Conservation (phyloP, 92 coral and sea anemone species). For the Parazoanthus atlanticus region DNA sequence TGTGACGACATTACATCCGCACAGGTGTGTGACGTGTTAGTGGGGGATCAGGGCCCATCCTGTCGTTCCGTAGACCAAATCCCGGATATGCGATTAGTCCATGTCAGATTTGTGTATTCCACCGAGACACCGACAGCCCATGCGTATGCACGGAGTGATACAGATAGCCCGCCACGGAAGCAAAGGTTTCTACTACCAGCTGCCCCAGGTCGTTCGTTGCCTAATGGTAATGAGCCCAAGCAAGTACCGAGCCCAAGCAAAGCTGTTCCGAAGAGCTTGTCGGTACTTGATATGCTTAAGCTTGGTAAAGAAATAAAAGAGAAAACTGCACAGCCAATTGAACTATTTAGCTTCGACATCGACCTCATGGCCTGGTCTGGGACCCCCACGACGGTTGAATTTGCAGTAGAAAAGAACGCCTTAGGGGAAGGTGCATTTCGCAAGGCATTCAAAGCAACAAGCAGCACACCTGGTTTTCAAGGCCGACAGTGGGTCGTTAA, state of each 20-base stretch:
- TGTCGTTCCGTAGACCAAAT: neutral
- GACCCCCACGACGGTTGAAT: constrained; percentile 15
- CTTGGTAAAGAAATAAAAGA: neutral
- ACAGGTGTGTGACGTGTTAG: constrained; percentile 16
- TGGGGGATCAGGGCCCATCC: neutral
- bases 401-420: neutral
- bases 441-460: constrained; percentile 4
- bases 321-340: no score
- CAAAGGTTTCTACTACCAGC: no score
- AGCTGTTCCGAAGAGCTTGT: neutral
- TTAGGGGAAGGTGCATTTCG: neutral
- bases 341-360: no score
- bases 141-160: neutral
- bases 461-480: neutral
- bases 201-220: no score
- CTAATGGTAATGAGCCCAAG: neutral
- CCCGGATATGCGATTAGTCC: neutral
- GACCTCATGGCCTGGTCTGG: neutral
- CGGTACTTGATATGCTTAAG: neutral
- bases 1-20: constrained; percentile 4
- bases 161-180: neutral
- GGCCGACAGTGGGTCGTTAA: neutral
- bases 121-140: neutral
- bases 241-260: neutral
- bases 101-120: neutral